Evolutionary conservation across 2,113 vertebrate genomes (phyloP), one percentile per base, ranked within the genome.

Genomic region (Egretta garzetta): DNA sequence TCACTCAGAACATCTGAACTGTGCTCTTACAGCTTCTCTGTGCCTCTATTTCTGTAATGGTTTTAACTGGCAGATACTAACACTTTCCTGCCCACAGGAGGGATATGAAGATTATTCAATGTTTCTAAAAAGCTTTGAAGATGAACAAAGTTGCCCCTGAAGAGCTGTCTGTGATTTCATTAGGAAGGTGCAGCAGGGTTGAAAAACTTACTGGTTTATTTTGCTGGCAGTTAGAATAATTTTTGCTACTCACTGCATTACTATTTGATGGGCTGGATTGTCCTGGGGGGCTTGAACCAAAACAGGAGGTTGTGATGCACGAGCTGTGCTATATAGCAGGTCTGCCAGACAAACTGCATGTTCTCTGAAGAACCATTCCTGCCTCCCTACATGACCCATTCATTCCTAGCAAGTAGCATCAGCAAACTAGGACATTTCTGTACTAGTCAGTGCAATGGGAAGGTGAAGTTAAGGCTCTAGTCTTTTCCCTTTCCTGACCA

Each of bases 31-130:
- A 86, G 71, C 47, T 93, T 85, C 82, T 64, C 58, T 64, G 45
- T n/a, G 52, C 27, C 53, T 92, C 49, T 81, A 4, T 83, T 82
- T 83, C 58, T 76, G 58, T 41, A 43, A 58, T 55, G 41, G 24
- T 59, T 86, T 92, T 95, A 93, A 95, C 30, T 95, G 75, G 63
- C 76, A 90, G 66, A 28, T 76, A 49, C 55, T 80, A 80, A 79
- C 63, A 71, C 55, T 77, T 86, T 74, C 32, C 73, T 84, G 17
- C 60, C 59, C 59, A 58, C 14, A 58, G 73, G 43, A 73, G 56
- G 35, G 79, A 52, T 73, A 63, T 75, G 39, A 81, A 88, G 52
- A 75, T 95, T 87, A 75, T 72, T 82, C 58, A 68, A 10, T 56
- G 45, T 67, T 92, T 75, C 81, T 92, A 59, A 76, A 93, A 88